These are phyloP conservation scores for Lasioglossum vierecki DNA, from an alignment of 2,888 invertebrate species.

Conservation along the genomic window DNA sequence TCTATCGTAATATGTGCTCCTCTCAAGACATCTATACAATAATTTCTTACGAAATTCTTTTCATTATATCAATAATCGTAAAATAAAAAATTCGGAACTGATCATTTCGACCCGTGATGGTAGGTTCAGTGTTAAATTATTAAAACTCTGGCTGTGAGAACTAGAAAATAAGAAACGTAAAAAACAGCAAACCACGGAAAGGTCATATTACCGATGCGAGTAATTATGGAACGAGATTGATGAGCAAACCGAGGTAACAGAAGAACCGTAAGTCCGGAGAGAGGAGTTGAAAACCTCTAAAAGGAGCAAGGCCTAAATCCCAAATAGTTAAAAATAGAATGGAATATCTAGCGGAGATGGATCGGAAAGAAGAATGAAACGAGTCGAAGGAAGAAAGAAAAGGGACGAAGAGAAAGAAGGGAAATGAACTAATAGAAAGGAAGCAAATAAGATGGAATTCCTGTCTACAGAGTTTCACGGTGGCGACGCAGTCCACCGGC, in stretches of 20 bases:
- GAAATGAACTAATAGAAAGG: neutral
- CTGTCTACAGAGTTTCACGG: conserved; percentile 34
- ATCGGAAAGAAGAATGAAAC: neutral
- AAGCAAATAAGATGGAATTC: conserved; percentile 34
- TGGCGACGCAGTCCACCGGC: conserved; percentile 71
- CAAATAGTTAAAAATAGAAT: conserved; percentile 25
- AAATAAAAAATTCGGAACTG: too few relatives aligned
- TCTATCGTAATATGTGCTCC: too few relatives aligned
- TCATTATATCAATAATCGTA: too few relatives aligned
- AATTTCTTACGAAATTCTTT: too few relatives aligned
- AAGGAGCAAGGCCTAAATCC: neutral
- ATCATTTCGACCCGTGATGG: too few relatives aligned
- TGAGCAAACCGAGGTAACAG: conserved; percentile 16
- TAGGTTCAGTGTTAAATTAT: too few relatives aligned
- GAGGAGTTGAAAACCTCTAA: neutral
- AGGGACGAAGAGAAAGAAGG: neutral
- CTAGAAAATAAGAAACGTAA: neutral
- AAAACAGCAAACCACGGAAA: neutral
- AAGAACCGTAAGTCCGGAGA: neutral
- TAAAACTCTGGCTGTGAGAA: too few relatives aligned
- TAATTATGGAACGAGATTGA: conserved; percentile 27
- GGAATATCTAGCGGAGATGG: neutral
- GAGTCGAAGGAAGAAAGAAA: neutral
- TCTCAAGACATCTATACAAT: too few relatives aligned
- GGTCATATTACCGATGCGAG: neutral